These are phyloP conservation scores for Ferrisia virgata DNA, from an alignment of 2,888 invertebrate species.

Conservation along the genomic window DNA sequence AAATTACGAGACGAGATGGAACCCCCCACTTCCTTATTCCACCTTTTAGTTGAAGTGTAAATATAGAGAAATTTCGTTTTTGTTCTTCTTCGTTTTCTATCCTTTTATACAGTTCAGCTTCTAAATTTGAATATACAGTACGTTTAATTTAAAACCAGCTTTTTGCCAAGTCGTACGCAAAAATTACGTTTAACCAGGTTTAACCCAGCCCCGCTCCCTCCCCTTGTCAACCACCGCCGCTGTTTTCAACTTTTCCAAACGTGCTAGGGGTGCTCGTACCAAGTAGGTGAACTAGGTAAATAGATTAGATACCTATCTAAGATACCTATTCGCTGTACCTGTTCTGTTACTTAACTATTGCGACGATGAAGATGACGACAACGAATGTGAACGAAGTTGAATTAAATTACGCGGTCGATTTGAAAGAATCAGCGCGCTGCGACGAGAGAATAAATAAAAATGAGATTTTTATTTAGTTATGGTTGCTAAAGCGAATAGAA, in stretches of 20 bases:
- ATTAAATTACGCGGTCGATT: slow-evolving; percentile 18
- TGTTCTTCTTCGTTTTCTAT: neutral
- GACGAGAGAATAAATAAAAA: neutral
- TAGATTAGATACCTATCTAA: too few relatives aligned
- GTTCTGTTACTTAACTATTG: too few relatives aligned
- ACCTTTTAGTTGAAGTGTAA: neutral
- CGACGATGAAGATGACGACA: neutral
- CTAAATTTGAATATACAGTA: neutral
- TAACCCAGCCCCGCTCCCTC: too few relatives aligned
- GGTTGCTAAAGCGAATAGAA: slow-evolving; percentile 3
- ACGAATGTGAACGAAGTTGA: neutral
- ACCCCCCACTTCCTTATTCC: too few relatives aligned
- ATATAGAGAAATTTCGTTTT: neutral
- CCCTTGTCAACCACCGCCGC: too few relatives aligned
- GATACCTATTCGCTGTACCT: too few relatives aligned
- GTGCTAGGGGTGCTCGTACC: neutral
- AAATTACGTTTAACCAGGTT: neutral
- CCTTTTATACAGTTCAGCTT: neutral
- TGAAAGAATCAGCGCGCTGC: slow-evolving; percentile 16
- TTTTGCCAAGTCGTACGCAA: neutral
- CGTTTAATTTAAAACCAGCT: neutral
- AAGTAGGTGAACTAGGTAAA: too few relatives aligned
- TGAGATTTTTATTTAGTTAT: slow-evolving; percentile 19
- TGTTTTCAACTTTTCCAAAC: neutral
- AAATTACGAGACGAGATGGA: neutral